Evolutionary conservation across 2,113 vertebrate genomes (phyloP), one percentile per base, ranked within the genome.

Genomic region (Bubalus kerabau): DNA sequence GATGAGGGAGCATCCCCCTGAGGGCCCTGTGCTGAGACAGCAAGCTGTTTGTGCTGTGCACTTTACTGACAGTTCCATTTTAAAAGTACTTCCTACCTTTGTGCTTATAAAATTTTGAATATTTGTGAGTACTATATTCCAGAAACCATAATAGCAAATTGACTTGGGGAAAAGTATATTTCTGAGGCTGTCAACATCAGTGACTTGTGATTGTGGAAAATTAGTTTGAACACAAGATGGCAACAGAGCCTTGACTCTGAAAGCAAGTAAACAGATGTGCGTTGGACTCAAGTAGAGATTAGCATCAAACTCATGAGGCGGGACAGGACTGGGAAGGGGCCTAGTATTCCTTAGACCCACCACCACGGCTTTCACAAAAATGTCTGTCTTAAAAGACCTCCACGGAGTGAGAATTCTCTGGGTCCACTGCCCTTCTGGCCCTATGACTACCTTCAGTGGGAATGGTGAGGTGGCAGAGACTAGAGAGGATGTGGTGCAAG

Each of bases 211-310:
- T 56, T 81, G n/a, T 74, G 5, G 94, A 60, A 88, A 95, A 7
- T 2, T 67, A 1, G 59, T 76, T 89, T 97, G 98, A 95, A 96
- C 98, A 98, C 98, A 97, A 67, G 98, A 36, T 98, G 98, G 98
- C 98, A 98, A 92, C 93, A 56, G 91, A 95, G 85, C 43, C 24
- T 57, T 91, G 40, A 0, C 43, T 86, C 7, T 78, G 90, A 32
- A 28, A 86, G 10, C 78, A 93, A 12, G 24, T 50, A n/a, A 46
- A 48, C 62, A 40, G 86, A 23, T 52, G 6, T 13, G 80, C 46
- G 7, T 48, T 82, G 82, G 81, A 54, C 78, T 86, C 16, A 40
- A 95, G 36, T 76, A 16, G 85, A 48, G 32, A n/a, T 60, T 21
- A 76, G 62, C 15, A 2, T 84, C 52, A 60, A n/a, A 13, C 54